Evolutionary conservation across 2,888 invertebrate species (phyloP), one percentile per base, ranked within the genome.

Genomic region (Brenthis hecate): DNA sequence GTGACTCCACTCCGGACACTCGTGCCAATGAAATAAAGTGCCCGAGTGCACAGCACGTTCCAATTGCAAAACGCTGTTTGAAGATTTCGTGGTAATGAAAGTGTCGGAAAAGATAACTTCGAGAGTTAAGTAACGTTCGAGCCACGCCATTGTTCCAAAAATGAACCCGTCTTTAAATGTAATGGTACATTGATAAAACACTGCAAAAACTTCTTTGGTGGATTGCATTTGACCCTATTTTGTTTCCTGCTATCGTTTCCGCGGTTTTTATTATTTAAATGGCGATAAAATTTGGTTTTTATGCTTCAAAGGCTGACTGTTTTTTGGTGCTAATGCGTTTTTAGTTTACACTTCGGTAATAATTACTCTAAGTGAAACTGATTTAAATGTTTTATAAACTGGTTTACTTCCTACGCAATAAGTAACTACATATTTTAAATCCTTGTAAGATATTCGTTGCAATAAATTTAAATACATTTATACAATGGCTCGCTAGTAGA

Each of bases 21-120:
- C 86, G 87, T 86, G 87, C 85, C 86, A 88, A 86, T 86, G 86
- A 86, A 89, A 91, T 88, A 87, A 91, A 88, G 85, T 88, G 89
- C 83, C 88, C 87, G 85, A 88, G 85, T 88, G 86, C 88, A 86
- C 86, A 87, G 84, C 87, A 86, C 87, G 90, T 87, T 85, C 87
- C 89, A 86, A 89, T 91, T 92, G 89, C 91, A 87, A 91, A 89
- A 90, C 80, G 79, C 80, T 85, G 82, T 83, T 85, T 84, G 81
- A 83, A 80, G 76, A 81, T 78, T 81, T 80, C 77, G 80, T 80
- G 79, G 79, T 81, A 82, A 86, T 82, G 86, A 87, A 89, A 88
- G 86, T 85, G 79, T 81, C 84, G 85, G 86, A 88, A 86, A 86
- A 81, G 78, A 78, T 77, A 75, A 78, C 74, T 83, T 74, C 83